Percentiles rank a stretch among this genome's conserved stretches.
These are phyloP conservation scores for Mystacornis crossleyi DNA, from an alignment of 2,113 vertebrate genomes.

Conservation along the genomic window DNA sequence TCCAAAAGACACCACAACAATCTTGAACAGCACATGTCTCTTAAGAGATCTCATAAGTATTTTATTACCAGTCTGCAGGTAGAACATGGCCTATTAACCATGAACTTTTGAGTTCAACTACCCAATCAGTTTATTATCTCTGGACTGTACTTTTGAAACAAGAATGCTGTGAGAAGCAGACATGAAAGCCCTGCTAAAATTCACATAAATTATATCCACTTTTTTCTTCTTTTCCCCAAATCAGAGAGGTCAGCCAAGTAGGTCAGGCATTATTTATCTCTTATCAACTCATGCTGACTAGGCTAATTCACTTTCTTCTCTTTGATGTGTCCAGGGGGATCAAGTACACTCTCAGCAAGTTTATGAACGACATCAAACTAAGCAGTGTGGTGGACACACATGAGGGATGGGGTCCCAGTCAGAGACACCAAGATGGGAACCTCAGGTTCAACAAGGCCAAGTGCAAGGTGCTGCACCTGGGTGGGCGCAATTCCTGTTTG, in stretches of 20 bases:
- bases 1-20: no score
- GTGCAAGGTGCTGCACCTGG: not conserved
- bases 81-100: not conserved
- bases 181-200: not conserved
- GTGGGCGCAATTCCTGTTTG: accelerated
- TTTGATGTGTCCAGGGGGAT: not conserved
- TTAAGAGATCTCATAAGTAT: not conserved
- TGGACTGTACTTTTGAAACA: not conserved
- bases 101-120: not conserved
- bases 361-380: accelerated
- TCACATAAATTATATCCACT: not conserved
- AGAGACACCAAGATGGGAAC: not conserved
- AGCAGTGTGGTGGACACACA: accelerated
- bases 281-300: not conserved
- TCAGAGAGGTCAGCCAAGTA: not conserved
- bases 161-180: not conserved
- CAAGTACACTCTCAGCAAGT: not conserved
- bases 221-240: not conserved
- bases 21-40: not conserved
- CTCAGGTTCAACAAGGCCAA: not conserved
- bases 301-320: not conserved
- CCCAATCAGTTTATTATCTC: not conserved
- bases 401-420: not conserved
- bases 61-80: not conserved
- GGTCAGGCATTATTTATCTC: not conserved